phyloP scores from a whole-genome alignment of 2,888 invertebrate genomes.

The Agrenia bidenticulata region DNA sequence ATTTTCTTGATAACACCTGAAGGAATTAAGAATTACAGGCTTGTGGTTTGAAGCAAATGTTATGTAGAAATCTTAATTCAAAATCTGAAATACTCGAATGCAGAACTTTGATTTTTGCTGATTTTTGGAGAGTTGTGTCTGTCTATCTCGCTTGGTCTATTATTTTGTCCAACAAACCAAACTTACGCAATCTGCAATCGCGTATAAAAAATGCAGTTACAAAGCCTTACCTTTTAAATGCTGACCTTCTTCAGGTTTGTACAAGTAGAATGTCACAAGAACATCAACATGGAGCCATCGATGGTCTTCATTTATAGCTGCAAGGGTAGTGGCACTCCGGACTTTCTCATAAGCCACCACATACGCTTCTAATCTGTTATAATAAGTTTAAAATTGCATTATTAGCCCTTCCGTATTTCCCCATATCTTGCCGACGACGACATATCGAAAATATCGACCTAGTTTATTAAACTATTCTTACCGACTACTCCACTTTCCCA shows the following conservation, averaged over 20 bases:
- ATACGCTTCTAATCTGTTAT: slow-evolving; percentile 34
- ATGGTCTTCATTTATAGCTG: slow-evolving; percentile 40
- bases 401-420: too few relatives aligned
- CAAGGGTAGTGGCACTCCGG: slow-evolving; percentile 14
- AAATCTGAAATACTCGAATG: too few relatives aligned
- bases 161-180: neutral
- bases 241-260: slow-evolving; percentile 31
- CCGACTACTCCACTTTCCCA: slow-evolving; percentile 33
- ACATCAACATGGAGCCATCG: slow-evolving; percentile 42
- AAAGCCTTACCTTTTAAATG: slow-evolving; percentile 28
- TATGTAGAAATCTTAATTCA: too few relatives aligned
- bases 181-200: neutral
- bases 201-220: too few relatives aligned
- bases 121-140: too few relatives aligned
- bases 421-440: too few relatives aligned
- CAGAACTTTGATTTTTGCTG: too few relatives aligned
- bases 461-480: neutral
- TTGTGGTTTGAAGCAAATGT: too few relatives aligned
- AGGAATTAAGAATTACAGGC: too few relatives aligned
- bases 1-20: slow-evolving; percentile 34
- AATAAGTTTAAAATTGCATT: neutral
- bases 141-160: neutral
- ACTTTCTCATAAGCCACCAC: slow-evolving; percentile 32
- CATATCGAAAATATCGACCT: neutral
- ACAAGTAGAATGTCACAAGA: slow-evolving; percentile 31